Evolutionary conservation across 2,888 invertebrate genomes (phyloP).

Genomic region (Malthinus flaveolus): DNA sequence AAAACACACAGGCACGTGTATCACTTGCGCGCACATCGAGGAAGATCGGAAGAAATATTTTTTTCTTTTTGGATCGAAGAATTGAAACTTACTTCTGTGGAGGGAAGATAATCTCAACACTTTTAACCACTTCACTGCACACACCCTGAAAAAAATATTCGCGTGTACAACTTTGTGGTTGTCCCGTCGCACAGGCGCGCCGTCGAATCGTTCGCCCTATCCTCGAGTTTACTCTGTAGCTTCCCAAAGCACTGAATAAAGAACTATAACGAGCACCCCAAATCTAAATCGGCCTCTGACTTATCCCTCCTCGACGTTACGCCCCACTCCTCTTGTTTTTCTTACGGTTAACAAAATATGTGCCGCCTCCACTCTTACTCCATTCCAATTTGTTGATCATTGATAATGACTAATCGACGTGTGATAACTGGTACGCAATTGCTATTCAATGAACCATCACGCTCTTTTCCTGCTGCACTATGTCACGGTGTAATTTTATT

Average conservation of each 20-base stretch:
- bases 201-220: constrained; percentile 55
- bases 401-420: constrained; percentile 47
- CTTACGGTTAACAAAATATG: constrained; percentile 36
- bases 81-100: constrained; percentile 48
- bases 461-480: constrained; percentile 13
- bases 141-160: constrained; percentile 40
- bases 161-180: constrained; percentile 47
- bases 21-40: constrained; percentile 20
- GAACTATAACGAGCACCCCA: constrained; percentile 49
- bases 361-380: constrained; percentile 43
- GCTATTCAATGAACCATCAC: constrained; percentile 31
- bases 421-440: constrained; percentile 38
- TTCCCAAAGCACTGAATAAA: constrained; percentile 56
- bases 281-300: constrained; percentile 52
- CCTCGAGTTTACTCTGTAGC: constrained; percentile 55
- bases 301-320: constrained; percentile 42
- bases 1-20: constrained; percentile 25
- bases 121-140: constrained; percentile 49
- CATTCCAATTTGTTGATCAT: constrained; percentile 42
- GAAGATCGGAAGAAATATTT: constrained; percentile 5
- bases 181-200: constrained; percentile 52
- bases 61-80: constrained; percentile 7
- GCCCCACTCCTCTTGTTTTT: constrained; percentile 34
- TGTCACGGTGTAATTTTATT: background rate
- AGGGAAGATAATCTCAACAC: constrained; percentile 41